Evolutionary conservation across 2,888 invertebrate genomes (phyloP), one percentile per base, ranked within the genome.

Genomic region (Agrenia bidenticulata): DNA sequence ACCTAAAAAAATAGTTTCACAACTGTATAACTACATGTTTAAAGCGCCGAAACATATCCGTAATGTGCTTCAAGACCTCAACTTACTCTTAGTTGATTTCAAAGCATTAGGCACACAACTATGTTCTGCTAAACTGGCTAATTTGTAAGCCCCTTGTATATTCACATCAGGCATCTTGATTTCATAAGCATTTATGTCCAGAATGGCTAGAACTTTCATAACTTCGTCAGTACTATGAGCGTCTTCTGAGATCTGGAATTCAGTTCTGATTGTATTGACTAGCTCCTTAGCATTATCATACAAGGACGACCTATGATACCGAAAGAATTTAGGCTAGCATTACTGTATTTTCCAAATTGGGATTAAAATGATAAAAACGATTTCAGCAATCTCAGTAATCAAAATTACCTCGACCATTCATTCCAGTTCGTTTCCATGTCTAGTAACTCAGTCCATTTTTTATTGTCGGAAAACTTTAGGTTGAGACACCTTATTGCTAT

Each of bases 101-200:
- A 74, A 72, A 2, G 72, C 73, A 61, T 74, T 76, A 11, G 76
- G 75, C 0, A 65, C 42, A 61, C 76, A 77, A 60, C 67, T 72
- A 39, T 77, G 77, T 50, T 77, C 77, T 4, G 70, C 67, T n/a
- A 76, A 64, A 42, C 76, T 67, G 2, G 69, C 74, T 27, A 69
- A 21, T 50, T 57, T 37, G 39, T 74, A 76, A 1, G 62, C 50
- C 1, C 67, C 76, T 66, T 74, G 72, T 50, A 74, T 64, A 51
- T 70, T 73, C 1, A 65, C 62, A 11, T 63, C 61, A 4, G 68
- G 58, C 66, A 75, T 49, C 21, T 72, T 58, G 23, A 74, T 67
- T 66, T 75, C 75, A 45, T 70, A 73, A 15, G 73, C 70, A 60
- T 75, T 75, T 1, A 71, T 72, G 55, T 73, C 73, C 41, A 75